These are phyloP conservation scores for Cyclophora albipunctata DNA, from an alignment of 2,888 invertebrate genomes.

Conservation along the genomic window DNA sequence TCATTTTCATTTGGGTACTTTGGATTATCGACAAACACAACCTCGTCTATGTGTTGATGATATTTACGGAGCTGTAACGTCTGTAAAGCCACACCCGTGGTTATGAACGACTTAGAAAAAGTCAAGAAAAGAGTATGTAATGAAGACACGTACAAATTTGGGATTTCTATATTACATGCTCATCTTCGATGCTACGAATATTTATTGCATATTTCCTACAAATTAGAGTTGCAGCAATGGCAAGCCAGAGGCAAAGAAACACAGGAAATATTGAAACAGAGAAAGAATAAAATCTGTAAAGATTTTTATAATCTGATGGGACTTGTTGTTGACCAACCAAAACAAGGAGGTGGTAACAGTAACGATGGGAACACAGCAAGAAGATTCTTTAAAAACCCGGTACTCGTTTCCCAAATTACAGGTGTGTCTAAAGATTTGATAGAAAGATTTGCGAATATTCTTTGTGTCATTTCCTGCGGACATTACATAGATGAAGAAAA, in stretches of 20 bases:
- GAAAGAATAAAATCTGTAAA: conserved; percentile 7
- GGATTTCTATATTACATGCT: conserved; percentile 10
- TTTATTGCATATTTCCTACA: conserved; percentile 28
- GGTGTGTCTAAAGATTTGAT: conserved; percentile 2
- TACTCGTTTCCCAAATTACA: conserved; percentile 2
- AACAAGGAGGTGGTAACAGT: conserved; percentile 14
- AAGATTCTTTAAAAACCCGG: conserved; percentile 10
- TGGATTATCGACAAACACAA: too few species aligned
- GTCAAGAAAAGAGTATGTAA: background rate
- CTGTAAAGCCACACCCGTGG: too few species aligned
- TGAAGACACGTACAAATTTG: conserved; percentile 2
- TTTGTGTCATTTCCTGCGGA: conserved; percentile 7
- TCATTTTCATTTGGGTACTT: too few species aligned
- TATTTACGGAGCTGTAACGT: too few species aligned
- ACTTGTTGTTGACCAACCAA: conserved; percentile 6
- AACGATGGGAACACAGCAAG: conserved; percentile 18
- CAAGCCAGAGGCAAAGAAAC: conserved; percentile 24
- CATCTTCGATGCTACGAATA: conserved; percentile 26
- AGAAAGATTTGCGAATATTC: conserved; percentile 6
- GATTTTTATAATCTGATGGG: conserved; percentile 7
- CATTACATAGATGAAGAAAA: conserved; percentile 2
- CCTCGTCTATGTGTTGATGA: too few species aligned
- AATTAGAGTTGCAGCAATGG: conserved; percentile 28
- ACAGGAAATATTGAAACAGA: conserved; percentile 15
- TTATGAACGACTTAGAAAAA: too few species aligned